These are phyloP conservation scores for Stegostoma tigrinum DNA, from an alignment of 2,113 vertebrate genomes.

Conservation along the genomic window DNA sequence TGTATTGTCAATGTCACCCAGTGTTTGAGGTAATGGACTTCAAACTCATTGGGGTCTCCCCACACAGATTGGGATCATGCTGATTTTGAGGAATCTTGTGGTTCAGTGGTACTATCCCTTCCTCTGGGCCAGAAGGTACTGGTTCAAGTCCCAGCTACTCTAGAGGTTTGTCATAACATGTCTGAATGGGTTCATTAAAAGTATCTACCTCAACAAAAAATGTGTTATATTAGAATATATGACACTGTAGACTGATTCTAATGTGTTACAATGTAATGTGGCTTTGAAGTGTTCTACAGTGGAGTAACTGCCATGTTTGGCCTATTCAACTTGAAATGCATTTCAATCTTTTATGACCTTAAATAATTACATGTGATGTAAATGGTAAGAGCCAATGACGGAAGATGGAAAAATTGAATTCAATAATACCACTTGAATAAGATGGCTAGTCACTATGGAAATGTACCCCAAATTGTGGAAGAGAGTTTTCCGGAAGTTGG, in stretches of 20 bases:
- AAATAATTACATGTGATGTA: neutral
- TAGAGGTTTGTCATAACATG: too few relatives aligned
- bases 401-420: neutral
- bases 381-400: neutral
- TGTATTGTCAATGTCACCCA: too few relatives aligned
- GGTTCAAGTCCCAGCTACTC: too few relatives aligned
- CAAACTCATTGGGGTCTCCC: too few relatives aligned
- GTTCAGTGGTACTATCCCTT: too few relatives aligned
- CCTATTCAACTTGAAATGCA: neutral
- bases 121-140: too few relatives aligned
- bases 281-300: neutral
- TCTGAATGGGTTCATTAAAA: too few relatives aligned
- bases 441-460: neutral
- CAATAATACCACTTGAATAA: neutral
- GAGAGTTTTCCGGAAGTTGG: neutral
- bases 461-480: neutral
- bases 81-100: too few relatives aligned
- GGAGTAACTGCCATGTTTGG: neutral
- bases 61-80: too few relatives aligned
- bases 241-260: neutral
- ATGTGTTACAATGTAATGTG: neutral
- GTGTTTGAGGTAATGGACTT: too few relatives aligned
- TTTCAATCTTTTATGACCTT: neutral
- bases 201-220: too few relatives aligned
- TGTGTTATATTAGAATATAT: neutral